Conservation (phyloP, 2,797 vertebrate species). For the Macrochelys suwanniensis region DNA sequence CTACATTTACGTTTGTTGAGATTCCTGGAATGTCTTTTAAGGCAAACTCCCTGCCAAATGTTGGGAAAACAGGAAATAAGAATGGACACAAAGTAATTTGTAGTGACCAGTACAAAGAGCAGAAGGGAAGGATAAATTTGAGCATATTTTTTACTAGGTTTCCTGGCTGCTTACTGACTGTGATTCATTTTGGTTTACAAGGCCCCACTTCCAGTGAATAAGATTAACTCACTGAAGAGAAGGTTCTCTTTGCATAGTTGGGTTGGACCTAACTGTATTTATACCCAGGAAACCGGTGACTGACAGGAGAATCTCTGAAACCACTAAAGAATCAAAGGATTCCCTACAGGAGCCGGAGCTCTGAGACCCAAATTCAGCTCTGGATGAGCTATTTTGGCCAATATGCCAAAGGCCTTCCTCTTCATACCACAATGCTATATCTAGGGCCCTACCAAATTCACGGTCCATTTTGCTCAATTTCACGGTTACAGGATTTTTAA, state of each 20-base stretch:
- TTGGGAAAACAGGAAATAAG: not conserved
- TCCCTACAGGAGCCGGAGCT: not conserved
- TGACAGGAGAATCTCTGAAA: not conserved
- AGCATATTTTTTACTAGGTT: not conserved
- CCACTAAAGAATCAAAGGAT: not conserved
- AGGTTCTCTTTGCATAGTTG: not conserved
- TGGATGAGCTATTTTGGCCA: not conserved
- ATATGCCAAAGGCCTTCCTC: not conserved
- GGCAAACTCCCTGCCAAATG: not conserved
- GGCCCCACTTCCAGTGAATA: not conserved
- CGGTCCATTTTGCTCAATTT: not conserved
- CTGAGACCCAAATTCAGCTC: not conserved
- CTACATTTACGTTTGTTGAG: not conserved
- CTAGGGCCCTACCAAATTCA: not conserved
- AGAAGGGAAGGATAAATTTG: not conserved
- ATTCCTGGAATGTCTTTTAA: not conserved
- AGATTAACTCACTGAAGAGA: not conserved
- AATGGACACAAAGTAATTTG: not conserved
- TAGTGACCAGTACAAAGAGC: not conserved
- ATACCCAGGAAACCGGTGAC: not conserved
- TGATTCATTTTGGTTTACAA: not conserved
- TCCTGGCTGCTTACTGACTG: not conserved
- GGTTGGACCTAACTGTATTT: not conserved
- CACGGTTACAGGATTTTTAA: too few relatives aligned
- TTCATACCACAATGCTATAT: not conserved